A percentile compares a stretch with the other conserved stretches of the same genome.
Conservation (phyloP, 2,797 vertebrate genomes). For the Melanotaenia pygmaea region DNA sequence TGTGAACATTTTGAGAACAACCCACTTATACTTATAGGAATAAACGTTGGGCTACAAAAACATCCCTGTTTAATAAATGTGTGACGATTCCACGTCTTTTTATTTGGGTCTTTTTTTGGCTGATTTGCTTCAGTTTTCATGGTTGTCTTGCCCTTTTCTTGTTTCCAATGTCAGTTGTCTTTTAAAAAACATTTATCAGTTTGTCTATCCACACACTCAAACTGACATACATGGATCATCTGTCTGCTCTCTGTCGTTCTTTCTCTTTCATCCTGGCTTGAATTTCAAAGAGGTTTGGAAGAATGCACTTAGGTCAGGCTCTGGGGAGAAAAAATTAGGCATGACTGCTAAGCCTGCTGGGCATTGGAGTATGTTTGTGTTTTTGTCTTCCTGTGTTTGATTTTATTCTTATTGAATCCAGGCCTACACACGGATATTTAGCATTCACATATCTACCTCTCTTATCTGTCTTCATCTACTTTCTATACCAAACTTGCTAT, state of each 20-base stretch:
- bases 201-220: conserved; percentile 15
- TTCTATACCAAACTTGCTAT: conserved; percentile 1
- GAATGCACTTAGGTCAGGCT: conserved; percentile 42
- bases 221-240: conserved; percentile 12
- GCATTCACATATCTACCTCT: conserved; percentile 25
- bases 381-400: conserved; percentile 22
- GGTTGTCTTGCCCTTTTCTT: conserved; percentile 3
- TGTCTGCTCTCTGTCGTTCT: conserved; percentile 19
- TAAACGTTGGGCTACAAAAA: conserved; percentile 29
- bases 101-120: conserved; percentile 14
- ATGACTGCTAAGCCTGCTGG: conserved; percentile 55
- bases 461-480: conserved; percentile 17
- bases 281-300: conserved; percentile 64
- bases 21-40: conserved; percentile 20
- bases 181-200: conserved; percentile 1
- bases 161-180: neutral
- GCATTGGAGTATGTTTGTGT: conserved; percentile 36
- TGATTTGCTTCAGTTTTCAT: neutral
- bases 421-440: conserved; percentile 29
- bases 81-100: conserved; percentile 30
- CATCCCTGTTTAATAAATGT: conserved; percentile 22
- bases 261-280: conserved; percentile 56
- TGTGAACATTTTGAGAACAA: conserved; percentile 28
- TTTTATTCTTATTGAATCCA: conserved; percentile 34
- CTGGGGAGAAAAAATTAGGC: conserved; percentile 61